Evolutionary conservation across 1,140 invertebrate genomes (phyloP).

Genomic region (Euwallacea similis): DNA sequence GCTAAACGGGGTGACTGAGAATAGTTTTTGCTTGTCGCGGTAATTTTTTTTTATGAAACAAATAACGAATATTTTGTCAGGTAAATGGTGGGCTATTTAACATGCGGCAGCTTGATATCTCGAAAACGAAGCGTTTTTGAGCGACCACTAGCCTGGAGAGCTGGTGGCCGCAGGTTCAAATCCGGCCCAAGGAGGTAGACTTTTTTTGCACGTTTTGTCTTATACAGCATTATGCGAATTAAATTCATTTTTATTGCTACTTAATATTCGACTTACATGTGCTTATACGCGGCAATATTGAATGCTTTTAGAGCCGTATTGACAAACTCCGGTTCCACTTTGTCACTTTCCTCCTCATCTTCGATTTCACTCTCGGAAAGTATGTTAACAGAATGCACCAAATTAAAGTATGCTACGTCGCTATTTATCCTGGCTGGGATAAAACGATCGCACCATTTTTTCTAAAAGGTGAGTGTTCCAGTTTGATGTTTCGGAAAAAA

Average conservation of each 20-base stretch:
- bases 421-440: slow-evolving; percentile 2
- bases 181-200: not conserved
- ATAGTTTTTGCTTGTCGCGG: too few species aligned
- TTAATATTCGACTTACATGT: too few species aligned
- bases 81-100: not conserved
- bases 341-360: not conserved
- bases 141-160: too few species aligned
- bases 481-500: too few species aligned
- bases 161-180: too few species aligned
- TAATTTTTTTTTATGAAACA: not conserved
- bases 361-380: not conserved
- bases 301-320: slow-evolving; percentile 1
- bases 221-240: too few species aligned
- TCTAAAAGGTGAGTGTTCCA: not conserved
- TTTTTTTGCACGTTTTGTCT: not conserved
- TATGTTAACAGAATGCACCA: not conserved
- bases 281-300: not conserved
- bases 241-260: too few species aligned
- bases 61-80: not conserved
- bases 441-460: slow-evolving; percentile 5
- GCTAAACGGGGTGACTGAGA: too few species aligned
- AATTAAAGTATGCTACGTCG: slow-evolving; percentile 7
- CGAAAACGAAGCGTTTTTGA: too few species aligned
- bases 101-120: not conserved
- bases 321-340: not conserved